Base-by-base conservation (phyloP, 2,113 vertebrate species). In the Ictalurus punctatus region DNA sequence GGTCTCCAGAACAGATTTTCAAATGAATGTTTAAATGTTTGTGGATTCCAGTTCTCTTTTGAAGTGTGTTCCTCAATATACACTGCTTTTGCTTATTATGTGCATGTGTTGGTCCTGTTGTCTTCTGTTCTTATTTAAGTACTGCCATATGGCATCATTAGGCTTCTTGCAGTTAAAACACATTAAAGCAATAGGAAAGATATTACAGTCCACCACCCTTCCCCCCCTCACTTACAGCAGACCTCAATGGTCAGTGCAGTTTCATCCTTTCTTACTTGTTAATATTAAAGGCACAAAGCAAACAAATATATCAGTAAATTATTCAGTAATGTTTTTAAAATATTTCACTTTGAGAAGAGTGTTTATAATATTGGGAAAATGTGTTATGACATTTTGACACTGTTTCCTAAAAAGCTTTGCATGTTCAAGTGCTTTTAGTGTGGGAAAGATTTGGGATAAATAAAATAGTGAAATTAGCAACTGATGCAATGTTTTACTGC, bases 1-100 rank as follows among this genome's bases (percentile, higher is more conserved):
- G 27, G 27, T 67, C 12, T 67, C 65, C 27, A 69, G 67, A 69
- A 37, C 69, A 74, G 34, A 74, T 40, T 40, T 40, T n/a, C 44
- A 92, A 93, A 93, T 93, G 88, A 94, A 93, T 93, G 63, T 94
- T 93, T 91, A 90, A 93, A 85, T 86, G 52, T 52, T 83, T 86
- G 90, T 92, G 90, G 91, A 93, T 93, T 92, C 90, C 90, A 54
- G 88, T 86, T 84, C 61, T 73, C 14, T 34, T 58, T 14, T 56
- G 59, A 59, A 54, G 90, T 87, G 85, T 92, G 10, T 73, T 81
- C 23, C 13, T 61, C 12, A 56, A 27, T 48, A 65, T 85, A 6
- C 4, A 54, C 59, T 87, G 17, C 65, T 16, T 63, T 14, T 80
- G 73, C 54, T 16, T 86, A 59, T 85, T 90, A 85, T 84, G 87